Percentiles rank a stretch among this genome's conserved stretches.
phyloP scores from a whole-genome alignment of 2,113 vertebrate species.

The Meles meles region DNA sequence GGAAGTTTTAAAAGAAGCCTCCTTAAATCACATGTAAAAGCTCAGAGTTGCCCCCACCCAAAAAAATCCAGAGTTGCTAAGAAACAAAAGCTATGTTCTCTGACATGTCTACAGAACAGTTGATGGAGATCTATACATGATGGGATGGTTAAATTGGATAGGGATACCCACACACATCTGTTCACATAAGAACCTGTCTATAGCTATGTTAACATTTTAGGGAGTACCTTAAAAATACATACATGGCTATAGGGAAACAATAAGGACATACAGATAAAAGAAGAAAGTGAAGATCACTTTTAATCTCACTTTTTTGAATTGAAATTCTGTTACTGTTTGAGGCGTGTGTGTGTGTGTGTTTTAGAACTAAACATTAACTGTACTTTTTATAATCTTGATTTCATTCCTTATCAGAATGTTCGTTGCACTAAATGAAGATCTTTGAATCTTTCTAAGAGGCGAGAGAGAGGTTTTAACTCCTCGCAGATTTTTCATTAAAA shows the following conservation, averaged over 20 bases:
- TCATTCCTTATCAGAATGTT: background rate
- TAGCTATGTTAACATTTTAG: background rate
- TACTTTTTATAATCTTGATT: conserved; percentile 25
- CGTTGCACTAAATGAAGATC: background rate
- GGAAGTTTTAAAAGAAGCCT: background rate
- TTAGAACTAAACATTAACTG: background rate
- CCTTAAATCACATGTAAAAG: background rate
- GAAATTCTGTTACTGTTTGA: background rate
- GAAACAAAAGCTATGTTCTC: background rate
- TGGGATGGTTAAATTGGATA: background rate
- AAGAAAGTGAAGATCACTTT: background rate
- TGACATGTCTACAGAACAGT: background rate
- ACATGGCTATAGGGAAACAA: background rate
- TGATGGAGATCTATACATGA: background rate
- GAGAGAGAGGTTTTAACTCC: background rate
- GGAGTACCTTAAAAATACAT: background rate
- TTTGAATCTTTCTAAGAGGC: background rate
- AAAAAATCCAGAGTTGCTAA: background rate
- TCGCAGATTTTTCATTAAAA: background rate
- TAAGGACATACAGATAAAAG: background rate
- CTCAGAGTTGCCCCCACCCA: background rate
- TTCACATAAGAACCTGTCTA: background rate
- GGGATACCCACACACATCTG: background rate
- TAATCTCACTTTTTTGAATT: background rate
- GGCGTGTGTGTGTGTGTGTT: background rate